Conservation (phyloP, 2,113 vertebrate genomes). For the Aegotheles bennettii region DNA sequence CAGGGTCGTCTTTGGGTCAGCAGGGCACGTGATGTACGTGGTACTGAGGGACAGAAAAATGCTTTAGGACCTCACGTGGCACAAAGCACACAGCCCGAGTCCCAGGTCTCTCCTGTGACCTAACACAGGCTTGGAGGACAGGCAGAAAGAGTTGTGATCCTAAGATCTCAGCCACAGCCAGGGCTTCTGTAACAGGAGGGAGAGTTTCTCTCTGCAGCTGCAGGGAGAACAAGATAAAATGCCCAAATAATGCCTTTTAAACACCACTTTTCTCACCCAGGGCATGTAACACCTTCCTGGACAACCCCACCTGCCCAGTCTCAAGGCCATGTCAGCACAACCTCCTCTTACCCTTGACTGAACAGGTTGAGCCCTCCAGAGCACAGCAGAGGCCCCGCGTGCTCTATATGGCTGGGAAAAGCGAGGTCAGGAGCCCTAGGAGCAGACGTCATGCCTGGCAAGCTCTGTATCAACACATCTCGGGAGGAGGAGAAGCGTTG, state of each 20-base stretch:
- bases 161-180: background rate
- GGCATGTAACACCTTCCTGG: background rate
- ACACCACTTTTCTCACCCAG: background rate
- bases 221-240: background rate
- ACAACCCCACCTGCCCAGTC: background rate
- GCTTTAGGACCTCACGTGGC: background rate
- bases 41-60: constrained; percentile 76
- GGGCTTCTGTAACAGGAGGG: background rate
- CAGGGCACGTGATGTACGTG: constrained; percentile 96
- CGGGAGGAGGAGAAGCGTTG: background rate
- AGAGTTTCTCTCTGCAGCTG: background rate
- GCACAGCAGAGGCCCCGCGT: background rate
- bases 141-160: background rate
- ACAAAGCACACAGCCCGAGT: background rate
- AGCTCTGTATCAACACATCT: constrained; percentile 42
- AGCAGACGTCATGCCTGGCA: constrained; percentile 5
- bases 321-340: background rate
- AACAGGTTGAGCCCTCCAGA: background rate
- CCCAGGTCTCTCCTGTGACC: background rate
- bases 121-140: background rate
- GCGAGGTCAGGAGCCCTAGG: background rate
- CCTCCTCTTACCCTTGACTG: background rate
- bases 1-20: constrained; percentile 94
- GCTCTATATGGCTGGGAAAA: background rate
- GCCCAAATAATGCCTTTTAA: background rate